Evolutionary conservation across 2,797 vertebrate genomes (phyloP).

Genomic region (Sciaenops ocellatus): DNA sequence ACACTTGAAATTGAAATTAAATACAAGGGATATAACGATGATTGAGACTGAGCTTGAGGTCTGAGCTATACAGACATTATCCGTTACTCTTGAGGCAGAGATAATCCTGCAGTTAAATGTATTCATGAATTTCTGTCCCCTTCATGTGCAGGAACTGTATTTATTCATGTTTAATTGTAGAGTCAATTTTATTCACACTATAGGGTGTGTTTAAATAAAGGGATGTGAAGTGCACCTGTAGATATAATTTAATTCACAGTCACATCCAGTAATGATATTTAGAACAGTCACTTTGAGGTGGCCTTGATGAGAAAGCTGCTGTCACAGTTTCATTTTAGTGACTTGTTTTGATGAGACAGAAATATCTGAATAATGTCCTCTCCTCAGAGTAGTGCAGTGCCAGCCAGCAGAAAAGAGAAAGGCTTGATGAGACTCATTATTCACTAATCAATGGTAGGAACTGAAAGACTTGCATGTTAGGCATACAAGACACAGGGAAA

Average conservation of each 20-base stretch:
- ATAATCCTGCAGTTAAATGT: not conserved
- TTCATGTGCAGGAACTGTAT: not conserved
- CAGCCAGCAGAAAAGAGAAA: not conserved
- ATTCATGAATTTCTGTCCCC: not conserved
- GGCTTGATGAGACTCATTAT: conserved; percentile 1
- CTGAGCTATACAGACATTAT: not conserved
- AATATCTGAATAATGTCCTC: conserved; percentile 2
- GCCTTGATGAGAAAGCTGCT: not conserved
- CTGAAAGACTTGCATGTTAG: not conserved
- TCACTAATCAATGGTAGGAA: not conserved
- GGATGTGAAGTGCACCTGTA: not conserved
- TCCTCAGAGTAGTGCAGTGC: not conserved
- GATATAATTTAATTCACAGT: not conserved
- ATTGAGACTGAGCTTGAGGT: not conserved
- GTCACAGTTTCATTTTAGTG: not conserved
- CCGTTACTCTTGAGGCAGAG: not conserved
- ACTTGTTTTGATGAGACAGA: conserved; percentile 32
- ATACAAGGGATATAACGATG: not conserved
- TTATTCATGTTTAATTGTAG: not conserved
- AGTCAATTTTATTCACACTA: conserved; percentile 6
- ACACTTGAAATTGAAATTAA: not conserved
- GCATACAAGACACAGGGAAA: not conserved
- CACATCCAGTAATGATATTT: not conserved
- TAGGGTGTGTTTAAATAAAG: not conserved
- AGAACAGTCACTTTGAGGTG: not conserved